A percentile compares a stretch with the other conserved stretches of the same genome.
Conservation (phyloP, 2,888 invertebrate genomes). For the Tinea trinotella region DNA sequence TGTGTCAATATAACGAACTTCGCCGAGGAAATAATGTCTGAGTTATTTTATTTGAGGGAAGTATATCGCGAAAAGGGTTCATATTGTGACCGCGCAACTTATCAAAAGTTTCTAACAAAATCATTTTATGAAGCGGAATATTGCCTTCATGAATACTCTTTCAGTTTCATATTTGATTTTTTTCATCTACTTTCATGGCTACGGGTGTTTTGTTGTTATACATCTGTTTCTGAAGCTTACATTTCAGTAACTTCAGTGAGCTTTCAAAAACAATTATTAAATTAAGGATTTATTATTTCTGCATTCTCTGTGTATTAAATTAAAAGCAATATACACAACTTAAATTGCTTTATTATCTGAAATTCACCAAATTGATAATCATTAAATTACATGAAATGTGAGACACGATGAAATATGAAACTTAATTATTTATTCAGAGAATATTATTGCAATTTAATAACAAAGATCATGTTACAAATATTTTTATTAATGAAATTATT, state of each 20-base stretch:
- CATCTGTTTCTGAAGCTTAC: not conserved
- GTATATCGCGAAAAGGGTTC: slow-evolving; percentile 16
- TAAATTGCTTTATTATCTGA: not conserved
- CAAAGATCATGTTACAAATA: no score
- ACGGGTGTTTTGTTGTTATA: not conserved
- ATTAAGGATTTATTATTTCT: no score
- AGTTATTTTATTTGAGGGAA: slow-evolving; percentile 12
- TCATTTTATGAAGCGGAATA: slow-evolving; percentile 18
- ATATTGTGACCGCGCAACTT: slow-evolving; percentile 16
- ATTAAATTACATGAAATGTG: no score
- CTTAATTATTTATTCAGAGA: no score
- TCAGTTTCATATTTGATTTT: slow-evolving; percentile 1
- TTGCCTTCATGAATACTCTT: slow-evolving; percentile 14
- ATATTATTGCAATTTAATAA: no score
- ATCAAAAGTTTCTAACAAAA: slow-evolving; percentile 15
- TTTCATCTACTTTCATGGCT: not conserved
- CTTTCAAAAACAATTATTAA: no score
- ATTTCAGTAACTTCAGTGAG: no score
- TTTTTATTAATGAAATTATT: no score
- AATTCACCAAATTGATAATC: no score
- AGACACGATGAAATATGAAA: no score
- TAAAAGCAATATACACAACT: not conserved
- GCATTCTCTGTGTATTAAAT: no score
- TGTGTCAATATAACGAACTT: slow-evolving; percentile 15
- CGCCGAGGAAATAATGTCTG: slow-evolving; percentile 13